Evolutionary conservation across 2,888 invertebrate genomes (phyloP).

Genomic region (Coelinius sp.): DNA sequence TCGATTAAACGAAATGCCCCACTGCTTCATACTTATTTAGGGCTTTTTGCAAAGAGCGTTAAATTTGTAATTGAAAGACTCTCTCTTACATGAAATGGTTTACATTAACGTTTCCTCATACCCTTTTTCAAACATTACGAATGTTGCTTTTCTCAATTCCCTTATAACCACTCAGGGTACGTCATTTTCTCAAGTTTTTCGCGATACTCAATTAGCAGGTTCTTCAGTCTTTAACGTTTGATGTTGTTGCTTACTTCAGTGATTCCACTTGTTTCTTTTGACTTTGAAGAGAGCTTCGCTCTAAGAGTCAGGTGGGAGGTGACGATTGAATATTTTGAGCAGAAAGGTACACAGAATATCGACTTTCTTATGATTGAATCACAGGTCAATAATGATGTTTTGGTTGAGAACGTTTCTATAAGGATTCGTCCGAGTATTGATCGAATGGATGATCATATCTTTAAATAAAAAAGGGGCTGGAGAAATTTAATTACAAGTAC

Average conservation of each 20-base stretch:
- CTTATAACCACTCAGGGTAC: not conserved
- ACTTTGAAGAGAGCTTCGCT: not conserved
- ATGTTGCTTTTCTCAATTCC: not conserved
- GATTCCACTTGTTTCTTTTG: not conserved
- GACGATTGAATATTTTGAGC: not conserved
- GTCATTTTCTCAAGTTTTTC: not conserved
- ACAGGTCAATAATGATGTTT: constrained; percentile 17
- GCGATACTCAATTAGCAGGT: not conserved
- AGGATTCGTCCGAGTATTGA: no score
- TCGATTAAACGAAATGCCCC: constrained; percentile 44
- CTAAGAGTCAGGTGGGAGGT: no score
- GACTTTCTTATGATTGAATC: not conserved
- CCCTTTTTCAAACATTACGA: not conserved
- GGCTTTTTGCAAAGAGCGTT: constrained; percentile 19
- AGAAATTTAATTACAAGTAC: not conserved
- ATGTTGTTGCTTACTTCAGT: not conserved
- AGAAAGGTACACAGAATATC: not conserved
- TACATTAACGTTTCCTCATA: constrained; percentile 1
- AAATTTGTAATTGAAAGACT: constrained; percentile 41
- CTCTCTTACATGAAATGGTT: not conserved
- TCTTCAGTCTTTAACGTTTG: not conserved
- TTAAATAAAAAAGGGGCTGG: not conserved
- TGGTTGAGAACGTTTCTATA: not conserved
- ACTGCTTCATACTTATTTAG: constrained; percentile 23
- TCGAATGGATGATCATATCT: not conserved